Base-by-base conservation (phyloP, 2,113 vertebrate genomes). In the Cryptomyrus ogoouensis region DNA sequence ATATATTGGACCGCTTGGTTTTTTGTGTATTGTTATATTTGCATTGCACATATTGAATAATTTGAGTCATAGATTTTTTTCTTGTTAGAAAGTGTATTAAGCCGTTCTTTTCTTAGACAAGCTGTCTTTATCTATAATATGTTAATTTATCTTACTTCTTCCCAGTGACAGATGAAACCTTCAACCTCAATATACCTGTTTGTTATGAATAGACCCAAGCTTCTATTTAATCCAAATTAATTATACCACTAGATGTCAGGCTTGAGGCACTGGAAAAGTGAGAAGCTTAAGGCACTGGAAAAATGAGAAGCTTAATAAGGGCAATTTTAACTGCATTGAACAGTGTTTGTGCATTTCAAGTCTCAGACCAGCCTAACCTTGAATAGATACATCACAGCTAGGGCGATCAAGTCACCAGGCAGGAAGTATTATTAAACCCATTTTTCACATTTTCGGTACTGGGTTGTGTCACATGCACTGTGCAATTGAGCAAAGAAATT, bases 201-300 rank as follows among this genome's bases (percentile, higher is more conserved):
- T 24, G 56, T 88, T 77, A 5, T 88, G 19, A 70, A 89, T 58
- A 42, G 39, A 83, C 80, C 1, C 3, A 21, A 8, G 77, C 47
- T 39, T 80, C 1, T 74, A 56, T 53, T 49, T 42, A 46, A 42
- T 8, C 80, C 12, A 77, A 39, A 35, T 17, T 17, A 35, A 77
- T 77, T 77, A 39, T 10, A 0, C 92, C 95, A 94, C 92, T 88
- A 95, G 94, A 88, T 93, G 94, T 91, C 94, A 95, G 91, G 89
- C 46, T 93, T 24, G 86, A 74, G 50, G n/a, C 46, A 24, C 53
- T 62, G 24, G 66, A 86, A 6, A 47, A 70, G 3, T 52, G 9
- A 17, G 19, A 77, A 80, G 46, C 42, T 12, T 15, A 83, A 74
- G 49, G 24, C 52, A 27, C 42, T 62, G 24, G 49, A 85, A 5